Conservation (phyloP, 2,113 vertebrate genomes). For the Colinus virginianus region DNA sequence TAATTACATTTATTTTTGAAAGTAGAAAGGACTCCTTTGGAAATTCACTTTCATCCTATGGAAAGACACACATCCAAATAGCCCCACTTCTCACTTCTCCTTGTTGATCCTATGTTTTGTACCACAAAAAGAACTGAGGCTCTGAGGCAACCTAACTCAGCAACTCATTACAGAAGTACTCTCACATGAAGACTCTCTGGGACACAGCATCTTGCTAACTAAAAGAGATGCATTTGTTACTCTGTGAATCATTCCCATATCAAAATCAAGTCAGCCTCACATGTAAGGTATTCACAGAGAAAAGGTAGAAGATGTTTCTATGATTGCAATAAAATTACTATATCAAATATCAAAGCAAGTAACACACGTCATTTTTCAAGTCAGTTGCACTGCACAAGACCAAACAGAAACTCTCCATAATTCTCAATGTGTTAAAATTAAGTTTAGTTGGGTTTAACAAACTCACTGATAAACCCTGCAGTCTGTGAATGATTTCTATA, state of each 20-base stretch:
- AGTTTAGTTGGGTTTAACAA: conserved; percentile 70
- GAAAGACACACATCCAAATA: neutral
- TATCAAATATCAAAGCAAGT: neutral
- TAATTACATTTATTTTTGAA: neutral
- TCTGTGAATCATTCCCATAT: neutral
- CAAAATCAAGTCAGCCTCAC: neutral
- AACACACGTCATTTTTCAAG: neutral
- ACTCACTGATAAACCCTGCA: conserved; percentile 52
- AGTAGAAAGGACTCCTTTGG: neutral
- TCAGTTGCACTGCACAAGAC: conserved; percentile 75
- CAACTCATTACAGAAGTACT: neutral
- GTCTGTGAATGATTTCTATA: conserved; percentile 61
- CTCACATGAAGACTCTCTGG: neutral
- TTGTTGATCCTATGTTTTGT: neutral
- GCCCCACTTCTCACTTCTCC: neutral
- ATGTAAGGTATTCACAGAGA: neutral
- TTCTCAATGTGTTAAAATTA: conserved; percentile 50
- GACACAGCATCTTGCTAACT: neutral
- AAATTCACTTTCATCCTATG: neutral
- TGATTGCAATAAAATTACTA: neutral
- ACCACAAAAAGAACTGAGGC: neutral
- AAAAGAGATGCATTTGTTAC: neutral
- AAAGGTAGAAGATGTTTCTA: neutral
- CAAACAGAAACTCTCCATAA: conserved; percentile 71
- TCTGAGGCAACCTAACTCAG: neutral